These are phyloP conservation scores for Alethe castanea DNA, from an alignment of 2,113 vertebrate species.

Conservation along the genomic window DNA sequence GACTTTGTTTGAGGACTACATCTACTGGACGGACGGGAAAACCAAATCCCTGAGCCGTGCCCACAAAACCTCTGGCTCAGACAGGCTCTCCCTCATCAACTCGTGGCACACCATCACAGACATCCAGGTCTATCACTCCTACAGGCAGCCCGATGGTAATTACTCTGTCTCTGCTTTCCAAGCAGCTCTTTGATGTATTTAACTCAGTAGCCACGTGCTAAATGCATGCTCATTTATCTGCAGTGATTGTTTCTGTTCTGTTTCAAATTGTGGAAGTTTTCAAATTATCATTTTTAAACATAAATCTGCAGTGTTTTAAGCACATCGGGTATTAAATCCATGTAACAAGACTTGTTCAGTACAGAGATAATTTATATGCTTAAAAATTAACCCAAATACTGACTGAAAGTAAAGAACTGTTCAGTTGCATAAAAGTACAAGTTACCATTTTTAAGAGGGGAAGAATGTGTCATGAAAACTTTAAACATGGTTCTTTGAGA, in stretches of 20 bases:
- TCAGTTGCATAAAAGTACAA: background rate
- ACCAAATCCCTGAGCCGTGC: conserved; percentile 94
- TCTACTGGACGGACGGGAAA: conserved; percentile 98
- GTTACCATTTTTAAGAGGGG: background rate
- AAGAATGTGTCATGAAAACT: background rate
- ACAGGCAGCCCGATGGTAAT: conserved; percentile 96
- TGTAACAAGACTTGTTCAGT: background rate
- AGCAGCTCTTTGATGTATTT: background rate
- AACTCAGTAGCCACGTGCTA: background rate
- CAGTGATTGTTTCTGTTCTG: background rate
- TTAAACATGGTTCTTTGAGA: background rate
- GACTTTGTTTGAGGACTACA: conserved; percentile 96
- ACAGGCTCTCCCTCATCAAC: conserved; percentile 89
- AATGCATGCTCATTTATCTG: background rate
- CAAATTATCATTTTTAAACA: background rate
- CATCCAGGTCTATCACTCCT: conserved; percentile 94
- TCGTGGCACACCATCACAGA: conserved; percentile 98
- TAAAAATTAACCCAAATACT: background rate
- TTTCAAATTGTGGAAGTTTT: background rate
- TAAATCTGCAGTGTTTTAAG: background rate
- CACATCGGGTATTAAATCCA: background rate
- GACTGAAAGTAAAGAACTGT: background rate
- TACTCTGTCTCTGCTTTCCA: conserved; percentile 44
- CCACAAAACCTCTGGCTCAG: conserved; percentile 91
- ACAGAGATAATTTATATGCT: background rate